Conservation (phyloP, 2,888 invertebrate genomes). For the Cheilosia vernalis region DNA sequence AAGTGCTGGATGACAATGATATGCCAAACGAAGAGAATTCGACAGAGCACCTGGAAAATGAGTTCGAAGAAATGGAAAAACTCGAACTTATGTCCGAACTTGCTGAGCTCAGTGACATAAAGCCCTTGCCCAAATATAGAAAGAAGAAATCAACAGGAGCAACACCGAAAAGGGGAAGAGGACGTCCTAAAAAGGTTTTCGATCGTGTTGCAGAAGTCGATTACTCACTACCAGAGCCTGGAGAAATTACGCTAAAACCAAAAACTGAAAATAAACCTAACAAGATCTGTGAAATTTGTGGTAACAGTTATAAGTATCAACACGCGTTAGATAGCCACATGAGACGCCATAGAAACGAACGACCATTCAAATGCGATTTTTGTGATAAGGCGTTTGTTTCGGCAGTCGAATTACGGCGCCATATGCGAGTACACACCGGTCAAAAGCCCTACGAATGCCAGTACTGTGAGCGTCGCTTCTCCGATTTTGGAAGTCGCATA, state of each 20-base stretch:
- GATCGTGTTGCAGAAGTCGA: not conserved
- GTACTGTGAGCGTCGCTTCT: conserved; percentile 82
- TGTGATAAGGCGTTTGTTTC: conserved; percentile 83
- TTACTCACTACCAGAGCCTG: not conserved
- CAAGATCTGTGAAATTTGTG: conserved; percentile 82
- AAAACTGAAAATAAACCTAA: conserved; percentile 76
- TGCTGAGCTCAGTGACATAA: not conserved
- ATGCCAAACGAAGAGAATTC: conserved; percentile 22
- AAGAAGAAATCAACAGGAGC: not conserved
- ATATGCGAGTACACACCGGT: conserved; percentile 83
- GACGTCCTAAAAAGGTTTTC: conserved; percentile 60
- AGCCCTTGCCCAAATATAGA: not conserved
- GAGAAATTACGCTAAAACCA: not conserved
- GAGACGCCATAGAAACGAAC: conserved; percentile 82
- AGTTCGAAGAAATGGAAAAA: conserved; percentile 56
- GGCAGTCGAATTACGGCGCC: conserved; percentile 82
- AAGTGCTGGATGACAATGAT: conserved; percentile 45
- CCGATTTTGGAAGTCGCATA: conserved; percentile 83
- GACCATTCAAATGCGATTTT: conserved; percentile 81
- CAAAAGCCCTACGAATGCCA: conserved; percentile 82
- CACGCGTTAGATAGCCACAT: conserved; percentile 83
- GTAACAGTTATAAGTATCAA: conserved; percentile 82
- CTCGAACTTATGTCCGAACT: conserved; percentile 44
- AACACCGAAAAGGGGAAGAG: conserved; percentile 62
- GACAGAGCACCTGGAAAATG: conserved; percentile 27